phyloP scores from a whole-genome alignment of 2,113 vertebrate species.

The Ancistrus triradiatus region DNA sequence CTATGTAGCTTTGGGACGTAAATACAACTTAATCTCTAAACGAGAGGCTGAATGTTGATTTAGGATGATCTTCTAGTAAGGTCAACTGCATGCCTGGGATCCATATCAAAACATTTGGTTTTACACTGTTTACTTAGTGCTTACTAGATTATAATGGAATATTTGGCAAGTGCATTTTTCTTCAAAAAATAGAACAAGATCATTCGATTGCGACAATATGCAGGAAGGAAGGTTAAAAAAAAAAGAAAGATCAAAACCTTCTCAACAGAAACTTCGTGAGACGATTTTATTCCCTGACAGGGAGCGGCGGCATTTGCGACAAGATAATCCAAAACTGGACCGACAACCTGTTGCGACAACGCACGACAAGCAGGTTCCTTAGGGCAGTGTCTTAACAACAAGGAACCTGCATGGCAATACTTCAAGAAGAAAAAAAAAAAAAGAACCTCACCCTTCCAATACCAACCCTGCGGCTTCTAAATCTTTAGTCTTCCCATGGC shows the following conservation, averaged over 20 bases:
- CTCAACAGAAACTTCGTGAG: conserved; percentile 18
- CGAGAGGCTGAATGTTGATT: too few relatives aligned
- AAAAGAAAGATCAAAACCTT: neutral
- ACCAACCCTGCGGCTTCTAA: conserved; percentile 38
- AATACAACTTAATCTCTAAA: too few relatives aligned
- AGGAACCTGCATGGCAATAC: conserved; percentile 53
- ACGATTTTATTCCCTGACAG: conserved; percentile 46
- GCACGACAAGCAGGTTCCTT: conserved; percentile 68
- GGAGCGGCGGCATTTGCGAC: conserved; percentile 60
- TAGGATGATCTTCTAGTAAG: too few relatives aligned
- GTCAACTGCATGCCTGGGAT: too few relatives aligned
- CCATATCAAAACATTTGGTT: too few relatives aligned
- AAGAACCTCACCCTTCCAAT: conserved; percentile 15
- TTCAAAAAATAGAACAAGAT: too few relatives aligned
- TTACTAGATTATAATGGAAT: too few relatives aligned
- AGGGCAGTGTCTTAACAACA: conserved; percentile 42
- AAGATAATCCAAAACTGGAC: conserved; percentile 66
- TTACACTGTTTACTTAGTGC: too few relatives aligned
- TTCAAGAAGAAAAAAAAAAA: conserved; percentile 22
- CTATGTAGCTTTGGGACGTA: too few relatives aligned
- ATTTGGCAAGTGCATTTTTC: too few relatives aligned
- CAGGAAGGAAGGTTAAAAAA: too few relatives aligned
- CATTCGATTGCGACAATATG: too few relatives aligned
- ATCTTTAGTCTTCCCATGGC: conserved; percentile 21
- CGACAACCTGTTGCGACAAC: conserved; percentile 73